Percentiles rank a stretch among this genome's conserved stretches.
Conservation (phyloP, 2,113 vertebrate species). For the Aegotheles bennettii region DNA sequence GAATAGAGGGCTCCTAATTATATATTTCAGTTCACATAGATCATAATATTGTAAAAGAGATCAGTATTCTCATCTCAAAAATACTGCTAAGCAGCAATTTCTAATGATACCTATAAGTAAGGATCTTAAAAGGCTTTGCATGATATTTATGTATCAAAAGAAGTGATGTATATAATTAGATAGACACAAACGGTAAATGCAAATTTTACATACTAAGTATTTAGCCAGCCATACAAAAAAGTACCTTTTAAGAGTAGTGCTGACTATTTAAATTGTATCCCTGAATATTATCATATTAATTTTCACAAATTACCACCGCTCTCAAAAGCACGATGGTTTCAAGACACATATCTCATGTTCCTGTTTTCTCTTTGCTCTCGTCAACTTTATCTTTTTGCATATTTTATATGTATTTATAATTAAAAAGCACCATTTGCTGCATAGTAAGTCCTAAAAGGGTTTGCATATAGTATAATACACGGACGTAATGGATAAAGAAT, state of each 20-base stretch:
- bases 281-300: neutral
- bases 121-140: neutral
- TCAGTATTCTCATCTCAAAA: neutral
- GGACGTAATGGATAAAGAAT: neutral
- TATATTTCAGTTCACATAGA: neutral
- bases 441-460: neutral
- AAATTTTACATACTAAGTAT: neutral
- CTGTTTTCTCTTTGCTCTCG: neutral
- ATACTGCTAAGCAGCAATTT: neutral
- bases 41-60: neutral
- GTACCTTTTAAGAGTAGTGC: neutral
- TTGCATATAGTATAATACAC: neutral
- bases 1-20: accelerated
- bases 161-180: neutral
- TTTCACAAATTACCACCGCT: neutral
- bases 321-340: neutral
- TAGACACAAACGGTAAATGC: neutral
- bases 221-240: neutral
- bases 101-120: neutral
- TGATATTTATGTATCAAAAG: neutral
- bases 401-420: constrained; percentile 30
- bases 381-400: neutral
- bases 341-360: neutral
- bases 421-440: neutral
- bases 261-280: neutral